Evolutionary conservation across 2,797 vertebrate genomes (phyloP).

Genomic region (Buceros bicornis): DNA sequence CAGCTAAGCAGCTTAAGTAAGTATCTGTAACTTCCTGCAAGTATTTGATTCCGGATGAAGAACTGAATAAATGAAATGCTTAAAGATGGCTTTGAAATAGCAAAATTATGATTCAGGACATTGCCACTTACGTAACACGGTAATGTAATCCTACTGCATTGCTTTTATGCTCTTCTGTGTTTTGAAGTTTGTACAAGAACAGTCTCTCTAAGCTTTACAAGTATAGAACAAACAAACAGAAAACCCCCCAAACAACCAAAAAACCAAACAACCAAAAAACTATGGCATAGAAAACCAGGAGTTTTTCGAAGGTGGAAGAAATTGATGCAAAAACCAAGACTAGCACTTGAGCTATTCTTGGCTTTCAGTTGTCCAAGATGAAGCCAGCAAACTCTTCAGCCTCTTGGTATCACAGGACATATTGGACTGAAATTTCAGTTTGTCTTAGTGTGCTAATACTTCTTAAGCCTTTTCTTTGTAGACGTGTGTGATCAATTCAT

Average conservation of each 20-base stretch:
- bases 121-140: not conserved
- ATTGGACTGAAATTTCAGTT: not conserved
- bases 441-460: not conserved
- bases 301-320: not conserved
- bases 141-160: not conserved
- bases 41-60: not conserved
- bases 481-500: not conserved
- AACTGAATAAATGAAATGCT: not conserved
- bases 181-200: not conserved
- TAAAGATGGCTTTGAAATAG: not conserved
- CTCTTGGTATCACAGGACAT: not conserved
- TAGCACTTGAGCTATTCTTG: not conserved
- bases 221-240: not conserved
- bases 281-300: not conserved
- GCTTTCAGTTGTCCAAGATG: not conserved
- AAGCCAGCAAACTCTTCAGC: not conserved
- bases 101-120: not conserved
- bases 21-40: slow-evolving; percentile 62
- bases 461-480: not conserved
- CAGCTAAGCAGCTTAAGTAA: slow-evolving; percentile 99
- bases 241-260: too few species aligned
- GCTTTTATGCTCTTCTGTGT: not conserved
- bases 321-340: not conserved
- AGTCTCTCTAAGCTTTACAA: not conserved
- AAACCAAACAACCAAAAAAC: not conserved